A percentile compares a stretch with the other conserved stretches of the same genome.
Evolutionary conservation across 2,888 invertebrate species (phyloP).

Genomic region (Mythimna impura): DNA sequence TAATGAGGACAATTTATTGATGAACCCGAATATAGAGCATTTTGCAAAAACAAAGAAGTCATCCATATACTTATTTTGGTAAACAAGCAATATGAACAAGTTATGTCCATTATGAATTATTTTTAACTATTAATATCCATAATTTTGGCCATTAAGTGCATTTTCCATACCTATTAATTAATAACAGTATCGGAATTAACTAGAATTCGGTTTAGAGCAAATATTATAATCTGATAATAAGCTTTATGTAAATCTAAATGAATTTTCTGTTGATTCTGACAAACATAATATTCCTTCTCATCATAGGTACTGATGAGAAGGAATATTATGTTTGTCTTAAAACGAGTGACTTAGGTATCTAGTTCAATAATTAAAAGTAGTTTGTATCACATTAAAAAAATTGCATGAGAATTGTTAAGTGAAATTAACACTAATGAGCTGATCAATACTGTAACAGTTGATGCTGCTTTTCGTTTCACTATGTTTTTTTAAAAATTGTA

Average conservation of each 20-base stretch:
- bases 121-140: background rate
- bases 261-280: too few relatives aligned
- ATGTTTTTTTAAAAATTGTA: too few relatives aligned
- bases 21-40: background rate
- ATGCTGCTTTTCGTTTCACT: background rate
- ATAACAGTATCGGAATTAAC: background rate
- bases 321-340: background rate
- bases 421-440: background rate
- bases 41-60: background rate
- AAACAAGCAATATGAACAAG: background rate
- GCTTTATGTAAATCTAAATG: background rate
- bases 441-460: background rate
- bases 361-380: background rate
- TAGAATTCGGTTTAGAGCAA: background rate
- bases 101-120: background rate
- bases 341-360: too few relatives aligned
- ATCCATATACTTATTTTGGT: background rate
- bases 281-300: too few relatives aligned
- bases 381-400: background rate
- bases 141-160: background rate
- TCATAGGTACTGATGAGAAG: background rate
- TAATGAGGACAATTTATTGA: background rate
- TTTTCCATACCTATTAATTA: background rate
- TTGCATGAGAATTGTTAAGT: background rate
- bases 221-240: background rate